Evolutionary conservation across 1,140 invertebrate species (phyloP).

Genomic region (Drosophila sp.): DNA sequence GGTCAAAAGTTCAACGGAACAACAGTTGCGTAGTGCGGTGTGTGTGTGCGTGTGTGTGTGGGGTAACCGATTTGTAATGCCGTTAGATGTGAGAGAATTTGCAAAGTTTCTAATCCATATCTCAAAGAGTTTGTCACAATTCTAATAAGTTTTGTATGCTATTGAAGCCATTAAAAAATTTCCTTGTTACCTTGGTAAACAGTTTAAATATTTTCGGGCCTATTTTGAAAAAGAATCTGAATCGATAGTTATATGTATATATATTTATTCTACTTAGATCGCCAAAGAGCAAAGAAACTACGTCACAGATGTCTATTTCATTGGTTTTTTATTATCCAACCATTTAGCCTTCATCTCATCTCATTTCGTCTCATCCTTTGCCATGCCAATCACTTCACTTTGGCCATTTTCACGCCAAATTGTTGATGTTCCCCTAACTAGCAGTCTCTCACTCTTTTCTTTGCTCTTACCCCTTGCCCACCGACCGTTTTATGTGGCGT

Average conservation of each 20-base stretch:
- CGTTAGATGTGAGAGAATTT: background rate
- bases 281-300: background rate
- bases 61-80: background rate
- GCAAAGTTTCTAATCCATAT: no score
- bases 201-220: no score
- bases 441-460: background rate
- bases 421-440: slow-evolving; percentile 11
- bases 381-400: slow-evolving; percentile 8
- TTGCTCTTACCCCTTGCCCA: background rate
- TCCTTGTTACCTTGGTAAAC: no score
- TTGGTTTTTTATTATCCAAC: background rate
- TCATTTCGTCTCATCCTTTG: no score
- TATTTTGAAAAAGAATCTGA: no score
- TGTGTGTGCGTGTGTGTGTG: background rate
- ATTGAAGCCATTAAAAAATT: no score
- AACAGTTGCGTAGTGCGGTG: slow-evolving; percentile 30
- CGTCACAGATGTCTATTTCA: background rate
- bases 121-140: no score
- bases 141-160: no score
- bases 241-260: no score
- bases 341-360: background rate
- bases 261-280: no score
- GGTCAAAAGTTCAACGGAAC: slow-evolving; percentile 75
- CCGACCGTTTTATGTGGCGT: slow-evolving; percentile 61
- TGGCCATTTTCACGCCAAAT: slow-evolving; percentile 60